Conservation (phyloP, 1,140 invertebrate genomes). For the Harpegnathos saltator region DNA sequence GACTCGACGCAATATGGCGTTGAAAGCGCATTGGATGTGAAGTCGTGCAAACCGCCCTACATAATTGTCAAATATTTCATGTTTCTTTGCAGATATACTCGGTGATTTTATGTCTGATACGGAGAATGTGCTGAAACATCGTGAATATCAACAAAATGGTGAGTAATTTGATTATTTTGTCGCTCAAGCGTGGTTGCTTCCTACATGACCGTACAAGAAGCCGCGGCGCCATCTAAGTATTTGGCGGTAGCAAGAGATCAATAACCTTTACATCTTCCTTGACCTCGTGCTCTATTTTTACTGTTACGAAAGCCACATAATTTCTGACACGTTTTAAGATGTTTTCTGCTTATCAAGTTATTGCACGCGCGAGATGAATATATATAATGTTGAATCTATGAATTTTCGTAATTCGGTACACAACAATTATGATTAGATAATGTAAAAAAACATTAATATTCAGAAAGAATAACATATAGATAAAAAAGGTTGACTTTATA, state of each 20-base stretch:
- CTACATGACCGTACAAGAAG: slow-evolving; percentile 46
- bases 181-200: slow-evolving; percentile 30
- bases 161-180: slow-evolving; percentile 50
- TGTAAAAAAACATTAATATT: too few relatives aligned
- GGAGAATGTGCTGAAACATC: slow-evolving; percentile 63
- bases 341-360: background rate
- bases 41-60: background rate
- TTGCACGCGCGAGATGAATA: background rate
- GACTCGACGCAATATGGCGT: slow-evolving; percentile 71
- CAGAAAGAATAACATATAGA: background rate
- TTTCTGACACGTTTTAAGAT: background rate
- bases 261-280: slow-evolving; percentile 66
- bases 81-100: slow-evolving; percentile 76
- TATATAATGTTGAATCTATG: too few relatives aligned
- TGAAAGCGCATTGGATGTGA: slow-evolving; percentile 40
- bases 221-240: slow-evolving; percentile 68
- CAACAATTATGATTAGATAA: too few relatives aligned
- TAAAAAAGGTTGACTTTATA: background rate
- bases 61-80: slow-evolving; percentile 65
- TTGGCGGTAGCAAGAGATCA: slow-evolving; percentile 57
- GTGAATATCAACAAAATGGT: slow-evolving; percentile 70
- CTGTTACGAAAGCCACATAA: slow-evolving; percentile 12
- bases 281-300: slow-evolving; percentile 68
- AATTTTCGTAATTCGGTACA: background rate
- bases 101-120: slow-evolving; percentile 63